These are phyloP conservation scores for Mobula birostris DNA, from an alignment of 2,113 vertebrate genomes.

Conservation along the genomic window DNA sequence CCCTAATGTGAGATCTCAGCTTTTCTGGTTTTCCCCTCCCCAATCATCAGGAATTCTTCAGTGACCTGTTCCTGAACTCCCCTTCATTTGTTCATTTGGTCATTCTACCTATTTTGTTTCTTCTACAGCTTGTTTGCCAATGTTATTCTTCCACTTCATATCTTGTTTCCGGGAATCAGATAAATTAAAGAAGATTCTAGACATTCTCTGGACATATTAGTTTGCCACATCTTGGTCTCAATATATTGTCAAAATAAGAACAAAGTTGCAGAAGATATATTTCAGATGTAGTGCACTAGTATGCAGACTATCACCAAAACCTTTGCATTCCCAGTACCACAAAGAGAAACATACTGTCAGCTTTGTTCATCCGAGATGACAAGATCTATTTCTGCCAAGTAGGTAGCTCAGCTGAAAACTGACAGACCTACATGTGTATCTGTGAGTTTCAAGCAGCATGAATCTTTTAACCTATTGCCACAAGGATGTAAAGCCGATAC, in stretches of 20 bases:
- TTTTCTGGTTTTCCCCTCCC: not conserved
- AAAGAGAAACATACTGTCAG: not conserved
- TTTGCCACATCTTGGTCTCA: not conserved
- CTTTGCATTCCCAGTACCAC: not conserved
- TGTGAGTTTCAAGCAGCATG: not conserved
- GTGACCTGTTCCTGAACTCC: not conserved
- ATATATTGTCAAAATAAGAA: not conserved
- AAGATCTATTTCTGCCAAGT: slow-evolving; percentile 5
- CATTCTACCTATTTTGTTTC: not conserved
- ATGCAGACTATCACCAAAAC: not conserved
- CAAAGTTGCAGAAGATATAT: not conserved
- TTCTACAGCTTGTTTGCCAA: not conserved
- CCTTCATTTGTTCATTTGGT: not conserved
- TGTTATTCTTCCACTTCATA: not conserved
- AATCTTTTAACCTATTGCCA: slow-evolving; percentile 26
- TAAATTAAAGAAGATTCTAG: not conserved
- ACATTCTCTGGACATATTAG: not conserved
- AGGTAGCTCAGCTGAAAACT: not conserved
- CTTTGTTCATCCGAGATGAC: slow-evolving; percentile 34
- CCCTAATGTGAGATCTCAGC: not conserved
- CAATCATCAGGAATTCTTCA: not conserved
- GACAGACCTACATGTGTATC: slow-evolving; percentile 13
- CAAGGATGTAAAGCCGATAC: not conserved
- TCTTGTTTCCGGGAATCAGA: not conserved
- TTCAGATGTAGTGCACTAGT: not conserved